These are phyloP conservation scores for Smutsia temminckii DNA, from an alignment of 2,797 vertebrate species.

Conservation along the genomic window DNA sequence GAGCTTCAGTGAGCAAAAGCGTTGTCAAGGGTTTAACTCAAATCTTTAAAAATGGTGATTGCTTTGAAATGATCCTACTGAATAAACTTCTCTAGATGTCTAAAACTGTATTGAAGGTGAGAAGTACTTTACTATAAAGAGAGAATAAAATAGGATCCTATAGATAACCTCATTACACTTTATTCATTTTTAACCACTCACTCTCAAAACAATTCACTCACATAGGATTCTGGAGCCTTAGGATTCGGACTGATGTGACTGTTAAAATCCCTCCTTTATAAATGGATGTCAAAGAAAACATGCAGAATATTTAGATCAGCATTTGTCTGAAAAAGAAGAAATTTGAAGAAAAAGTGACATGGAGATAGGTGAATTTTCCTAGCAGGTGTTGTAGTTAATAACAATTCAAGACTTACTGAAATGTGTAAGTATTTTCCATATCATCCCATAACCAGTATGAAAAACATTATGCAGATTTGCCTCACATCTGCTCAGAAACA, in stretches of 20 bases:
- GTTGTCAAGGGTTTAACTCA: background rate
- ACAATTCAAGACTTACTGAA: background rate
- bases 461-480: background rate
- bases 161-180: background rate
- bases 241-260: background rate
- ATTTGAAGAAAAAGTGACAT: background rate
- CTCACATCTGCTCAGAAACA: background rate
- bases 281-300: constrained; percentile 13
- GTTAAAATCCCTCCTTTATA: constrained; percentile 38
- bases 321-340: background rate
- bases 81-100: background rate
- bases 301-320: constrained; percentile 23
- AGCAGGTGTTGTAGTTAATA: background rate
- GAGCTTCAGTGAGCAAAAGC: background rate
- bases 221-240: background rate
- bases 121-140: background rate
- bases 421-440: background rate
- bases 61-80: background rate
- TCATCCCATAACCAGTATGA: background rate
- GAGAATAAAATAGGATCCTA: background rate
- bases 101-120: background rate
- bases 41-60: background rate
- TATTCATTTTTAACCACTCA: background rate
- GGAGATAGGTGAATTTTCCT: background rate
- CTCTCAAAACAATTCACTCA: constrained; percentile 12